Evolutionary conservation across 2,113 vertebrate species (phyloP), one percentile per base, ranked within the genome.

Genomic region (Struthio camelus): DNA sequence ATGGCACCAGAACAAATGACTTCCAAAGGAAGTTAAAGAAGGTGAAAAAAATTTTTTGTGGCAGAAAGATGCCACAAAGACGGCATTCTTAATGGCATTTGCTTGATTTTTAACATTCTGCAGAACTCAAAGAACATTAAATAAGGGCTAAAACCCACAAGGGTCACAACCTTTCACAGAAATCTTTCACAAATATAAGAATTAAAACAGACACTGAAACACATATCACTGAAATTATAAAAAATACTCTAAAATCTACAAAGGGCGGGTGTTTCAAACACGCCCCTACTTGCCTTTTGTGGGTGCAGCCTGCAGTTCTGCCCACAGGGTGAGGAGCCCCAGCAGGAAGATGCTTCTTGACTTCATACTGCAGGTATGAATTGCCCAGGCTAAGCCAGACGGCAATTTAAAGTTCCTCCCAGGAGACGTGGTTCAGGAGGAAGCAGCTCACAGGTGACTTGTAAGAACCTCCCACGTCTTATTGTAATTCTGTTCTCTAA

Each of bases 391-490:
- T 36, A 40, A n/a, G 77, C 82, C n/a, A 6, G n/a, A 11, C 1
- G 0, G 90, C 67, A 64, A 93, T 95, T 96, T 97, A 97, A 97
- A 92, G 72, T 54, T 66, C 62, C 69, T 92, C 3, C 51, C 69
- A 54, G 75, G 67, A 89, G 71, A 65, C 59, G 6, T 0, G 51
- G 71, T 22, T n/a, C 4, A 22, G 82, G 93, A 95, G 96, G 95
- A 90, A 96, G 80, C 78, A 48, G 61, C 38, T 93, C 44, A 7
- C 48, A 79, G 54, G 80, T 89, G 81, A 93, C 58, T 67, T 61
- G 75, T 13, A 95, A 46, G 87, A 77, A 83, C 96, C 94, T 95
- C 96, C 96, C 94, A 96, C 50, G 3, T 40, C 77, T 90, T n/a
- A 6, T 64, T 79, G 34, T 50, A 87, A 90, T 87, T 93, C 48